Conservation (phyloP, 2,113 vertebrate genomes). For the Aspiorhynchus laticeps region DNA sequence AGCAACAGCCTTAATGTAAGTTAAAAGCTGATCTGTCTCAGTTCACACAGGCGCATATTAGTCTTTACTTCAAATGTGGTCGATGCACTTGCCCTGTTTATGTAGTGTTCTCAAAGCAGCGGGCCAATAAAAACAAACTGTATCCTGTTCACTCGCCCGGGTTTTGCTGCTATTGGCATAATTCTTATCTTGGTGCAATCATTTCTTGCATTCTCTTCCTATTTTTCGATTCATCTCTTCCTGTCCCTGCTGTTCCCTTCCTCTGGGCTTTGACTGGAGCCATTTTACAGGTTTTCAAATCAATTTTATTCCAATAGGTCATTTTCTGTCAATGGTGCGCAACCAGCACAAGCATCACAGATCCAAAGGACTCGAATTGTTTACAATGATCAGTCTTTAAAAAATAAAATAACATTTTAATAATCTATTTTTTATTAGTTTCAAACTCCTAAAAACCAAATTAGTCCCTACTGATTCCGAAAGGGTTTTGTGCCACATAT, state of each 20-base stretch:
- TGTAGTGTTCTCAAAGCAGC: constrained; percentile 2
- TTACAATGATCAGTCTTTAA: background rate
- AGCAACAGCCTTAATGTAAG: constrained; percentile 20
- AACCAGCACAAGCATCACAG: background rate
- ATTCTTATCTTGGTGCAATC: constrained; percentile 35
- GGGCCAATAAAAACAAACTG: constrained; percentile 41
- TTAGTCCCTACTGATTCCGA: background rate
- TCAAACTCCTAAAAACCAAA: background rate
- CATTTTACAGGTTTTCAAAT: background rate
- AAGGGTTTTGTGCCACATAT: background rate
- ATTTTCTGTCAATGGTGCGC: background rate
- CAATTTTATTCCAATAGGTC: background rate
- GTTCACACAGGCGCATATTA: background rate
- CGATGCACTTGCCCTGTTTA: constrained; percentile 25
- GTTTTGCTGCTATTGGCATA: constrained; percentile 30
- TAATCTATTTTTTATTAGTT: background rate
- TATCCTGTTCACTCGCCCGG: constrained; percentile 5
- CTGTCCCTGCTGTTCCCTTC: constrained; percentile 31
- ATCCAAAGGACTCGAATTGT: background rate
- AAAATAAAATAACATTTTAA: background rate
- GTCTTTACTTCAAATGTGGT: constrained; percentile 22
- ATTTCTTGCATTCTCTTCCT: constrained; percentile 33
- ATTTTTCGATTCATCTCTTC: constrained; percentile 5
- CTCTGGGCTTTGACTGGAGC: constrained; percentile 13
- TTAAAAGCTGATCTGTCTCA: constrained; percentile 24